These are phyloP conservation scores for Pyrochroa serraticornis DNA, from an alignment of 2,888 invertebrate genomes.

Conservation along the genomic window DNA sequence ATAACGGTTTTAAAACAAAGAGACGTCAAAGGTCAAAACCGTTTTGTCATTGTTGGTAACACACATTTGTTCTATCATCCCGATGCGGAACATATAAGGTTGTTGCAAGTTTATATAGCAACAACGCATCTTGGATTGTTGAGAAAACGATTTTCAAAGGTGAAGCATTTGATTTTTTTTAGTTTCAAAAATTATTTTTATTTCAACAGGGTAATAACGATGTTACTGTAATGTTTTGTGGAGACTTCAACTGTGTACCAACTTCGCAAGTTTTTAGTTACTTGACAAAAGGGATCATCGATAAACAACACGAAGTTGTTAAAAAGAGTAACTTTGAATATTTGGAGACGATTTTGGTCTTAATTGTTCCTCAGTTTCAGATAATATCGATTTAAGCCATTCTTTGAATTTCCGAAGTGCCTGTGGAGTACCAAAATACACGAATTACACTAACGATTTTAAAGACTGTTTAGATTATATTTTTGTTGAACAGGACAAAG, in stretches of 20 bases:
- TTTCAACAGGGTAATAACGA: constrained; percentile 47
- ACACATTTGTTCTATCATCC: constrained; percentile 92
- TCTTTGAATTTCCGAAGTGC: constrained; percentile 72
- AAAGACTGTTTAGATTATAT: constrained; percentile 91
- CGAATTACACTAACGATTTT: constrained; percentile 84
- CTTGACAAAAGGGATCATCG: constrained; percentile 72
- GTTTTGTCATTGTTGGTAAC: constrained; percentile 69
- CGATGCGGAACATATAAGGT: constrained; percentile 81
- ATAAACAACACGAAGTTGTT: constrained; percentile 75
- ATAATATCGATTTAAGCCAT: constrained; percentile 64
- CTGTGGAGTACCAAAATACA: constrained; percentile 82
- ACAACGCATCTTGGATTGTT: constrained; percentile 59
- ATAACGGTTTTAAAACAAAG: constrained; percentile 63
- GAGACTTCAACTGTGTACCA: constrained; percentile 92
- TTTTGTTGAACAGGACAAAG: constrained; percentile 72
- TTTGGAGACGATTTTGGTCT: background rate
- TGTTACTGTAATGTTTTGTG: constrained; percentile 79
- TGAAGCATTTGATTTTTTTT: background rate
- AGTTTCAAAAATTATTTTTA: constrained; percentile 1
- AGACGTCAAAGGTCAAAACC: constrained; percentile 37
- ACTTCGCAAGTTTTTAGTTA: constrained; percentile 81
- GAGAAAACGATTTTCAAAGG: constrained; percentile 54
- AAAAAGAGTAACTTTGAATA: constrained; percentile 69
- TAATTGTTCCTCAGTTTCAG: constrained; percentile 54
- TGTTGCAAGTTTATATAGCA: constrained; percentile 65